Percentiles rank a stretch among this genome's conserved stretches.
These are phyloP conservation scores for Halichoerus grypus DNA, from an alignment of 2,113 vertebrate species.

Conservation along the genomic window DNA sequence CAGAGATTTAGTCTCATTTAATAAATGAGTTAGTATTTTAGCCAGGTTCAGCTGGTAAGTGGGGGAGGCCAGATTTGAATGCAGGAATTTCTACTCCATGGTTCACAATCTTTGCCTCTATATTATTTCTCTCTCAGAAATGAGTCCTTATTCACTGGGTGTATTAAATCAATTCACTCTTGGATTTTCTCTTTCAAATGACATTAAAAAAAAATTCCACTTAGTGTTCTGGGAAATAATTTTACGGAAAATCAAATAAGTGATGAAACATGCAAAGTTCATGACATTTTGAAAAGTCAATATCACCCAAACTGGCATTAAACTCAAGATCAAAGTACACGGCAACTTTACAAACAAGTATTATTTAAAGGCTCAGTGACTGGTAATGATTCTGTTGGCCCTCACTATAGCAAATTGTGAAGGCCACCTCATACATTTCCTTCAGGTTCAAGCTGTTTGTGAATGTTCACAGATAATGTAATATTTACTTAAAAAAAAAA, in stretches of 20 bases:
- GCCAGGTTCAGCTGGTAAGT: not conserved
- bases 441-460: not conserved
- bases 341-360: constrained; percentile 29
- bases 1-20: not conserved
- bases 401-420: not conserved
- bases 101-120: not conserved
- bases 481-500: not conserved
- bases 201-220: constrained; percentile 35
- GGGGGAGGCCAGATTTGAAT: not conserved
- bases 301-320: not conserved
- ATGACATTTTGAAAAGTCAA: not conserved
- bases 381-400: not conserved
- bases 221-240: constrained; percentile 63
- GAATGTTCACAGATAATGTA: not conserved
- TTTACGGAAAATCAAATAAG: constrained; percentile 59
- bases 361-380: constrained; percentile 19
- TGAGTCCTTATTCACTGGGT: not conserved
- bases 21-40: not conserved
- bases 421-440: not conserved
- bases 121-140: not conserved
- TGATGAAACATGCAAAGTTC: not conserved
- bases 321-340: constrained; percentile 37
- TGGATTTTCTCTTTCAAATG: constrained; percentile 29
- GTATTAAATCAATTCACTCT: not conserved
- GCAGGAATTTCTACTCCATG: not conserved